phyloP scores from a whole-genome alignment of 1,140 invertebrate species.

The Megalonaias nervosa region DNA sequence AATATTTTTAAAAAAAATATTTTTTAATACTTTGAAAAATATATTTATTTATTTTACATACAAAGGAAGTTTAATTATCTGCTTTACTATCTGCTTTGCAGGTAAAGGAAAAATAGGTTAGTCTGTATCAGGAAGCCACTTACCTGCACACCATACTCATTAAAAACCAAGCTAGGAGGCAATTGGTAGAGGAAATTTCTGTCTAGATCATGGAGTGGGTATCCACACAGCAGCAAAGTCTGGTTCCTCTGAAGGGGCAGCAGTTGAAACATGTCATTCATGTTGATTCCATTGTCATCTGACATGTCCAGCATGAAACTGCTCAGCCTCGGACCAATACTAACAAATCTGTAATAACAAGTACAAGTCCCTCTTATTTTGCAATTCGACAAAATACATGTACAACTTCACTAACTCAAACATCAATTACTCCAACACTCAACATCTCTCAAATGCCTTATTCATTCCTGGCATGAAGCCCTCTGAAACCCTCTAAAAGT shows the following conservation, averaged over 20 bases:
- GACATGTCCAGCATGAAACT: conserved; percentile 74
- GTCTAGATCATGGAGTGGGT: conserved; percentile 60
- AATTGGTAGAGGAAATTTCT: conserved; percentile 62
- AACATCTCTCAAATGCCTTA: too few relatives aligned
- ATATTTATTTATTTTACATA: too few relatives aligned
- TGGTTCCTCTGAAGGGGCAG: conserved; percentile 74
- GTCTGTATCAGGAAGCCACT: not conserved
- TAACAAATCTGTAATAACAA: conserved; percentile 73
- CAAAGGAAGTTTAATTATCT: too few relatives aligned
- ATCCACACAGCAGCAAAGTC: conserved; percentile 76
- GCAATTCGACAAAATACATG: not conserved
- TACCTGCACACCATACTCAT: conserved; percentile 79
- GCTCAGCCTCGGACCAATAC: conserved; percentile 77
- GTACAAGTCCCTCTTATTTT: not conserved
- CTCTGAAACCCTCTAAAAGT: too few relatives aligned
- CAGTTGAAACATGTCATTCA: conserved; percentile 69
- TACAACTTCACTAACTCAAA: too few relatives aligned
- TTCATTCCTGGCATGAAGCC: too few relatives aligned
- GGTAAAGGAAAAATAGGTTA: too few relatives aligned
- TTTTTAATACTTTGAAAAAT: too few relatives aligned
- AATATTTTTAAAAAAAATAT: too few relatives aligned
- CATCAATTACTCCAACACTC: too few relatives aligned
- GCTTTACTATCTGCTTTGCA: too few relatives aligned
- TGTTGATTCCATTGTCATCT: conserved; percentile 70
- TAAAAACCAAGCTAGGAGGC: conserved; percentile 76